phyloP scores from a whole-genome alignment of 2,797 vertebrate genomes.

The Hafferia zeledoni region DNA sequence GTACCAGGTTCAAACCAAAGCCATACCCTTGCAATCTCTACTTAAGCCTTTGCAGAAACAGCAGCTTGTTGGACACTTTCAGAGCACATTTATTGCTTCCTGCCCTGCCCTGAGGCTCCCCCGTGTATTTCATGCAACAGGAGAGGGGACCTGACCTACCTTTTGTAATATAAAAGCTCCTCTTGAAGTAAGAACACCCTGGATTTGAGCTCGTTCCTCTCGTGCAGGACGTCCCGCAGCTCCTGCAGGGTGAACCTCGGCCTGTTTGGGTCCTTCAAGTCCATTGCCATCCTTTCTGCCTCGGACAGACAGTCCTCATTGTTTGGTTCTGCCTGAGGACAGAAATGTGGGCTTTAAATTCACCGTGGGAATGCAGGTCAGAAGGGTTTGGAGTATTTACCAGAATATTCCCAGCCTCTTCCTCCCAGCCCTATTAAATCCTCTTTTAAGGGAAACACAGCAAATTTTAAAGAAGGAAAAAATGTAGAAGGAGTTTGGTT shows the following conservation, averaged over 20 bases:
- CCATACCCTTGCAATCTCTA: background rate
- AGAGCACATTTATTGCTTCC: background rate
- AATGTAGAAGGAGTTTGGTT: background rate
- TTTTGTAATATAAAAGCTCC: conserved; percentile 95
- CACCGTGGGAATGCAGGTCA: rapidly evolving
- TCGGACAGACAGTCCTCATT: conserved; percentile 81
- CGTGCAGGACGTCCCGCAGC: conserved; percentile 94
- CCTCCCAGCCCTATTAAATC: background rate
- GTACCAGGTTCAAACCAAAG: background rate
- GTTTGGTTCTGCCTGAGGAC: conserved; percentile 78
- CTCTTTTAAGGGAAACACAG: background rate
- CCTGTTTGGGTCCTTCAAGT: conserved; percentile 91
- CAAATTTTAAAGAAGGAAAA: background rate
- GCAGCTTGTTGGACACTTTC: background rate
- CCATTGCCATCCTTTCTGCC: conserved; percentile 75
- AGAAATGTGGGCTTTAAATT: background rate
- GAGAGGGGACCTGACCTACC: conserved; percentile 73
- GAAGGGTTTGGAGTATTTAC: background rate
- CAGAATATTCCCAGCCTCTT: background rate
- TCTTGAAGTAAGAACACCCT: conserved; percentile 97
- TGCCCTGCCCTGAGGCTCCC: background rate
- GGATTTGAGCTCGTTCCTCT: conserved; percentile 96
- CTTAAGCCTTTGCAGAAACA: background rate
- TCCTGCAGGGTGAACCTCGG: conserved; percentile 97
- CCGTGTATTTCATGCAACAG: background rate